Conservation (phyloP, 2,888 invertebrate species). For the Sinhomidia bicolor region DNA sequence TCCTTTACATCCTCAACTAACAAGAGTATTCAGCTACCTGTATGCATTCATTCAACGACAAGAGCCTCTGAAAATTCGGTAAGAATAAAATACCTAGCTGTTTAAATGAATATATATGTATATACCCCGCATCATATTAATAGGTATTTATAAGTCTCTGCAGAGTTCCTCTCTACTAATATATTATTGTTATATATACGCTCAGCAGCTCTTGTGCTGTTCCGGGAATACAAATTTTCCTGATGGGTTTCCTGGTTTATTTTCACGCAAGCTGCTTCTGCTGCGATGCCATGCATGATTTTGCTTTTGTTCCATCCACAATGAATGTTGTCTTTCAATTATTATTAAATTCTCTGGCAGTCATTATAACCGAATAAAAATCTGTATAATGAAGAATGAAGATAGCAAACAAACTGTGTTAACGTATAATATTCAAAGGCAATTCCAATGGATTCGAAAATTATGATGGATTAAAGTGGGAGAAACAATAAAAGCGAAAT, state of each 20-base stretch:
- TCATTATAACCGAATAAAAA: background rate
- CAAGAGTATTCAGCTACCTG: slow-evolving; percentile 70
- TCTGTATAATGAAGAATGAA: background rate
- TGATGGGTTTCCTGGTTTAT: background rate
- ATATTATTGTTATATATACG: too few relatives aligned
- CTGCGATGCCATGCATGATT: background rate
- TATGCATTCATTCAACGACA: slow-evolving; percentile 58
- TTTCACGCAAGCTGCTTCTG: background rate
- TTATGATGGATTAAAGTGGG: slow-evolving; percentile 4
- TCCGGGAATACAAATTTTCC: background rate
- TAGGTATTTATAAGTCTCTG: background rate
- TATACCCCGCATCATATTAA: background rate
- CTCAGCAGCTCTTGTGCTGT: background rate
- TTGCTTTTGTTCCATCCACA: slow-evolving; percentile 5
- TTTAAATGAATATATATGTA: background rate
- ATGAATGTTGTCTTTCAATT: slow-evolving; percentile 7
- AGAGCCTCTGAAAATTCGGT: slow-evolving; percentile 67
- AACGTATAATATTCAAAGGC: background rate
- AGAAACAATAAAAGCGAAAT: background rate
- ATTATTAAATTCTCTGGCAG: background rate
- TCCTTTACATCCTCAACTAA: slow-evolving; percentile 54
- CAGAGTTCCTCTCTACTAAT: background rate
- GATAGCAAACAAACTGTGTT: too few relatives aligned
- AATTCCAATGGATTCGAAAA: background rate
- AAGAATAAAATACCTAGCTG: background rate